Evolutionary conservation across 2,797 vertebrate genomes (phyloP), one percentile per base, ranked within the genome.

Genomic region (Coranthus polyacanthus): DNA sequence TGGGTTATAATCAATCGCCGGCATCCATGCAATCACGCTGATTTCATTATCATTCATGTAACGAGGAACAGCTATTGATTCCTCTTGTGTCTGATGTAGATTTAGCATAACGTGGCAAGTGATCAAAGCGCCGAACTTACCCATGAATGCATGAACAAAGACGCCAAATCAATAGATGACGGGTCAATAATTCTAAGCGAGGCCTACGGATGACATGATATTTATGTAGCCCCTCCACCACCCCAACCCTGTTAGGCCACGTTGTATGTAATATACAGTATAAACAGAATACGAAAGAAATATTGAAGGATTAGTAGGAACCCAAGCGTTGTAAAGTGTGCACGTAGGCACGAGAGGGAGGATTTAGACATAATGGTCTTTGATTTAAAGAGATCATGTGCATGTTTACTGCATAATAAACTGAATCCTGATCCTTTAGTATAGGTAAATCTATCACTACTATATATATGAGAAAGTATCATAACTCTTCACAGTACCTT

Each of bases 81-180:
- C 37, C 41, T 47, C 41, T 24, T 67, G 75, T 76, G 85, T 89
- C 88, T 89, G 80, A 89, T 89, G 84, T 86, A 86, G 87, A 89
- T 89, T 89, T 82, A 83, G 75, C 75, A 85, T 72, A 87, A 78
- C 47, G 59, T 50, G 68, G 78, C 58, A 51, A 81, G 71, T 83
- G 87, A 92, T 93, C 90, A 92, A 91, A 92, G 91, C 45, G 2
- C 65, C 47, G 51, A 85, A 87, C 85, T 89, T 85, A 69, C 68
- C 73, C 70, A 75, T 79, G 86, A 92, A 90, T 86, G 79, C 83
- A 86, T 73, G 79, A 90, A 90, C 88, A 88, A 87, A 90, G 86
- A 89, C 77, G 81, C 65, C 70, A 79, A 84, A 92, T 93, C 91
- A 84, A 92, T 94, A 87, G 26, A 63, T 72, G 78, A 71, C 75